Evolutionary conservation across 2,797 vertebrate species (phyloP), one percentile per base, ranked within the genome.

Genomic region (Coranthus polyacanthus): DNA sequence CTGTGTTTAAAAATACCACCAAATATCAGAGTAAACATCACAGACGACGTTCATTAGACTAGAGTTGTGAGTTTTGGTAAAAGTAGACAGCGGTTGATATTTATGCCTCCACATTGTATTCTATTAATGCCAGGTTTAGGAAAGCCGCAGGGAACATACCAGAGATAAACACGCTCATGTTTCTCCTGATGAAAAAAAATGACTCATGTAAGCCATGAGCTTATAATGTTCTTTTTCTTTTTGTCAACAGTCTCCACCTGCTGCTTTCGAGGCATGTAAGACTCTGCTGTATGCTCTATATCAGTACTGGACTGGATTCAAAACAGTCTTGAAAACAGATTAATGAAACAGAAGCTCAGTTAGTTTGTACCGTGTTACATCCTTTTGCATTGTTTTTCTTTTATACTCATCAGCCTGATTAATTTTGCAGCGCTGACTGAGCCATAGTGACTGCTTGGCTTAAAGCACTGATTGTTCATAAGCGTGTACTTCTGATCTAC

Each of bases 171-270:
- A 21, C 36, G 20, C 34, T 74, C 44, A 20, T 38, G 61, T 74
- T 78, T 76, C 32, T 42, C 29, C 36, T 45, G 50, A 39, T 17
- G 7, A 17, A 47, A 54, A n/a, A 51, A 34, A 43, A 58, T 46
- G 12, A 17, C 6, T 41, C 36, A 72, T 55, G 17, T 58, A 59
- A 42, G 46, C 62, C 34, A 70, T 50, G 37, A 54, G 60, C 56
- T 75, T 65, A 54, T 38, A 68, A 66, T 46, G 56, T 52, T 71
- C 66, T 80, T n/a, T 85, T 79, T 77, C 39, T 38, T 82, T 71
- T 43, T 56, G 29, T 38, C 21, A 26, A 41, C 34, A 53, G 64
- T 26, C 67, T 76, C 73, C 71, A 17, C 72, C 81, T 72, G 72
- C 54, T 0, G 49, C 51, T 71, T 73, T 69, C 45, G 38, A 67